phyloP scores from a whole-genome alignment of 2,113 vertebrate genomes.

The Apodemus sylvaticus region DNA sequence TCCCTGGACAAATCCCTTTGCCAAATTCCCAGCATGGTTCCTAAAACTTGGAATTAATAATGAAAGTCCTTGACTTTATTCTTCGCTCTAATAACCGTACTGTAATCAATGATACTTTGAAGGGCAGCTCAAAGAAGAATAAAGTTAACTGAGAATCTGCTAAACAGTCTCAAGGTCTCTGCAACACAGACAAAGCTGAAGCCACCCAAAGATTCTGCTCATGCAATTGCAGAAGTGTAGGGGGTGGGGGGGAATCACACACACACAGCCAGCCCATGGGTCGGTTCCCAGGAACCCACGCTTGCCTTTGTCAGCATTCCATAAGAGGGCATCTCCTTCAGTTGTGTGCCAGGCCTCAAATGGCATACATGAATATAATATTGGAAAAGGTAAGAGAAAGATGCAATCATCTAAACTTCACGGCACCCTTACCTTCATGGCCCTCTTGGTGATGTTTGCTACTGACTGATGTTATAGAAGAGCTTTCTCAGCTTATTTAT shows the following conservation, averaged over 20 bases:
- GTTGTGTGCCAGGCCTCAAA: not conserved
- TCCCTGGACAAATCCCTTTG: constrained; percentile 59
- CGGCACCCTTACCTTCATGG: not conserved
- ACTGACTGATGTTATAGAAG: not conserved
- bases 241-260: not conserved
- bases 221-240: fast-evolving
- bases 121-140: constrained; percentile 33
- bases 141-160: not conserved
- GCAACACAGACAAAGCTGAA: not conserved
- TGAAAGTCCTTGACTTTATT: constrained; percentile 66
- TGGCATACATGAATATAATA: not conserved
- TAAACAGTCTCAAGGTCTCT: not conserved
- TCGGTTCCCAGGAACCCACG: fast-evolving
- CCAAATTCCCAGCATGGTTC: constrained; percentile 66
- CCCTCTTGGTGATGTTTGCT: not conserved
- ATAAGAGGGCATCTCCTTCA: fast-evolving
- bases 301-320: not conserved
- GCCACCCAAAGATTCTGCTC: not conserved
- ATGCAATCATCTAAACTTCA: not conserved
- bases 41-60: constrained; percentile 63
- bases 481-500: not conserved
- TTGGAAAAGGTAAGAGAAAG: not conserved
- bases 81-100: constrained; percentile 59
- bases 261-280: not conserved
- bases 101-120: constrained; percentile 64